These are phyloP conservation scores for Jordanella pulchra DNA, from an alignment of 2,797 vertebrate genomes.

Conservation along the genomic window DNA sequence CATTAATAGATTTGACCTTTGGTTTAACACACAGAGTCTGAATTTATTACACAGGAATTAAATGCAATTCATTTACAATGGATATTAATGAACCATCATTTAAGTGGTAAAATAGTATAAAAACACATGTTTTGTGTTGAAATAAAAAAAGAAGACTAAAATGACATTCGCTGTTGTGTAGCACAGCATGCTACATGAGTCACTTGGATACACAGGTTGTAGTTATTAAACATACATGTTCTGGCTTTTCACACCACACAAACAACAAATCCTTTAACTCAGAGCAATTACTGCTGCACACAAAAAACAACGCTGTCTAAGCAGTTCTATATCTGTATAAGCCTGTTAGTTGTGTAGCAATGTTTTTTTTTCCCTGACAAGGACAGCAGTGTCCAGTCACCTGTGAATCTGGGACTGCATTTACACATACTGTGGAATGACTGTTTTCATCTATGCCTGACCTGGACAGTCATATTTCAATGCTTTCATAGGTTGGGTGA, in stretches of 20 bases:
- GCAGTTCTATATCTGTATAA: constrained; percentile 43
- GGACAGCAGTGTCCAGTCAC: constrained; percentile 60
- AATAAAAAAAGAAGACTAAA: not conserved
- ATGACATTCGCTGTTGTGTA: not conserved
- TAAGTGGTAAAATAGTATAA: not conserved
- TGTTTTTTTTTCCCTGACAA: constrained; percentile 23
- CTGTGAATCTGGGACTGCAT: constrained; percentile 75
- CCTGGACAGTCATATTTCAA: constrained; percentile 53
- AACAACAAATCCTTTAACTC: constrained; percentile 40
- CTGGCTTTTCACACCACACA: constrained; percentile 16
- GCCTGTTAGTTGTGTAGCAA: constrained; percentile 35
- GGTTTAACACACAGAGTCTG: not conserved
- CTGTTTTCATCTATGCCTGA: constrained; percentile 75
- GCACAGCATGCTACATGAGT: not conserved
- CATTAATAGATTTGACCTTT: not conserved
- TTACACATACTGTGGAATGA: constrained; percentile 77
- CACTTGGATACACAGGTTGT: not conserved
- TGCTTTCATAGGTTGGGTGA: constrained; percentile 63
- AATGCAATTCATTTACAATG: too few species aligned
- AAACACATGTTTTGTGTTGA: not conserved
- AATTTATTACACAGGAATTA: not conserved
- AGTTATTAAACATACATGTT: not conserved
- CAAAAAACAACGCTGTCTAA: constrained; percentile 55
- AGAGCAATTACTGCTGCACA: constrained; percentile 18
- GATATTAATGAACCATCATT: not conserved